A percentile compares a stretch with the other conserved stretches of the same genome.
phyloP scores from a whole-genome alignment of 2,113 vertebrate species.

The Malurus elegans region DNA sequence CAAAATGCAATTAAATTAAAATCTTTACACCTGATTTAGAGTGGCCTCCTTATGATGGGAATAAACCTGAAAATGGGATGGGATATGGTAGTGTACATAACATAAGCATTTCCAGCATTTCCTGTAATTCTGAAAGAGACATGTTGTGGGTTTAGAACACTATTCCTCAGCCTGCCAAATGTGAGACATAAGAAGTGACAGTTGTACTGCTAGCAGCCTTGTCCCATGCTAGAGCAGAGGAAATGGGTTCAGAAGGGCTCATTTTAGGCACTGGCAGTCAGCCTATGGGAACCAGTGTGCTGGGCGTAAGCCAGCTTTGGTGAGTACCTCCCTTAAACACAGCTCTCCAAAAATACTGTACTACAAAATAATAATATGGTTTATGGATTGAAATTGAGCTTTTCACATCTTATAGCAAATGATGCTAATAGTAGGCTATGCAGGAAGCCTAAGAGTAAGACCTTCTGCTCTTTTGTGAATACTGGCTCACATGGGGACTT shows the following conservation, averaged over 20 bases:
- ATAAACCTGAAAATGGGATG: not conserved
- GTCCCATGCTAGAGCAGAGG: not conserved
- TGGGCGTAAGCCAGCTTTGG: not conserved
- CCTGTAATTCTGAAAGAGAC: not conserved
- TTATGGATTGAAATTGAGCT: not conserved
- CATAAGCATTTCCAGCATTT: not conserved
- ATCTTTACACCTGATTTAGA: accelerated
- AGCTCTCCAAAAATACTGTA: not conserved
- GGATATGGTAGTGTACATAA: not conserved
- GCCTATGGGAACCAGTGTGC: not conserved
- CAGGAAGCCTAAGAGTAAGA: not conserved
- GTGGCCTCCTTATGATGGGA: not conserved
- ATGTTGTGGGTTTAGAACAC: not conserved
- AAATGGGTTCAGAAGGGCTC: conserved; percentile 17
- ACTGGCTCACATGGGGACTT: not conserved
- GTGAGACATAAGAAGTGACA: not conserved
- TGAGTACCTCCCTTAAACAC: not conserved
- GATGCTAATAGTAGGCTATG: not conserved
- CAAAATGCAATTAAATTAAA: not conserved
- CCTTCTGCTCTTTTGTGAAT: not conserved
- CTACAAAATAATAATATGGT: not conserved
- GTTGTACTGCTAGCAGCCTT: not conserved
- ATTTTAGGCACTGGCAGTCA: not conserved
- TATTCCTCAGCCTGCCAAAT: not conserved
- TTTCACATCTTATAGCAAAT: not conserved